phyloP scores from a whole-genome alignment of 2,888 invertebrate species.

The Eulithis prunata region DNA sequence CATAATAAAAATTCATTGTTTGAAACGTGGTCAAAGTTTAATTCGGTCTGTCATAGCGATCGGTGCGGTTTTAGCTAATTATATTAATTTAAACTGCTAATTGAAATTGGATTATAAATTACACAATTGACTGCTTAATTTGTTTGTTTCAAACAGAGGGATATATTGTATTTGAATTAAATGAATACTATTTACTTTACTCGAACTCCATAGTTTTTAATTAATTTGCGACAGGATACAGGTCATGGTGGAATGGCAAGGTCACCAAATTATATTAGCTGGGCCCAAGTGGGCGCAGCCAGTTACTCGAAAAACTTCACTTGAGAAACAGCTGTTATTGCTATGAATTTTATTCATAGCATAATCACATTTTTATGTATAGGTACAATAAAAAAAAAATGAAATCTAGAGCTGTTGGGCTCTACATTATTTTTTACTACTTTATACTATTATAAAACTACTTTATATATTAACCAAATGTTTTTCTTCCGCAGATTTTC shows the following conservation, averaged over 20 bases:
- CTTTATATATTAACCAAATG: neutral
- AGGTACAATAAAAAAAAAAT: too few relatives aligned
- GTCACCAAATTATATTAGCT: too few relatives aligned
- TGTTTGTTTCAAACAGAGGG: neutral
- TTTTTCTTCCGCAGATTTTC: constrained; percentile 88
- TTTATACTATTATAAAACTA: too few relatives aligned
- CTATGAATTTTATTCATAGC: too few relatives aligned
- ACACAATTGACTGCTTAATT: neutral
- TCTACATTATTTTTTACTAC: too few relatives aligned
- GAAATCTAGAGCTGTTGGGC: too few relatives aligned
- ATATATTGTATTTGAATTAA: neutral
- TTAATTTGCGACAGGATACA: neutral
- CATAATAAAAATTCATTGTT: constrained; percentile 16
- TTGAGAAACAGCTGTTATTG: too few relatives aligned
- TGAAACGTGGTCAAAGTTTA: constrained; percentile 12
- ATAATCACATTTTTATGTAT: too few relatives aligned
- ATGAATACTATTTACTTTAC: neutral
- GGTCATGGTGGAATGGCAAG: too few relatives aligned
- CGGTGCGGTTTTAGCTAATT: constrained; percentile 15
- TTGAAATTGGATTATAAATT: constrained; percentile 16
- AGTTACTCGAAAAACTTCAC: too few relatives aligned
- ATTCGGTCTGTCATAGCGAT: constrained; percentile 4
- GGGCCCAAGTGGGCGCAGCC: too few relatives aligned
- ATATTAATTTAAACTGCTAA: constrained; percentile 14
- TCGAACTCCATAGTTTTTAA: neutral